Conservation (phyloP, 2,113 vertebrate genomes). For the Anolis carolinensis region DNA sequence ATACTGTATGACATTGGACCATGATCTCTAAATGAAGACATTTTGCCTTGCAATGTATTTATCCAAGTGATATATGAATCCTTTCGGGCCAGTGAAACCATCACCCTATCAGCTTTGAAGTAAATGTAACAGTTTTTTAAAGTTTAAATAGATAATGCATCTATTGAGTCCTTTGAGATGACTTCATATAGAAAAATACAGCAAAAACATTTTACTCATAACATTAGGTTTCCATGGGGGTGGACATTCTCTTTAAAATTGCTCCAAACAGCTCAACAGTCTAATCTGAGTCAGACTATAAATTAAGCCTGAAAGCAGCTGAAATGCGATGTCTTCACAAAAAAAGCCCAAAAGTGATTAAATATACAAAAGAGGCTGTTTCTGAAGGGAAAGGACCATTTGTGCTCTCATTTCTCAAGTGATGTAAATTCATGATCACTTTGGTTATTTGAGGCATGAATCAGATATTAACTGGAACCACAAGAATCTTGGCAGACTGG, state of each 20-base stretch:
- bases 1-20: not conserved
- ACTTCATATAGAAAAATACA: constrained; percentile 27
- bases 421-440: not conserved
- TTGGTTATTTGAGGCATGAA: not conserved
- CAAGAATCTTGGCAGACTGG: not conserved
- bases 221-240: constrained; percentile 10
- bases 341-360: not conserved
- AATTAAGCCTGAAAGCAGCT: not conserved
- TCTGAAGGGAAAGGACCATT: not conserved
- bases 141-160: not conserved
- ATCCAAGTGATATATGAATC: constrained; percentile 2
- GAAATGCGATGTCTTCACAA: not conserved
- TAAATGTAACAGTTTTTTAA: constrained; percentile 25
- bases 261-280: constrained; percentile 42
- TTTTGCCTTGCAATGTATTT: constrained; percentile 26
- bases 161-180: constrained; percentile 26
- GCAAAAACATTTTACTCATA: constrained; percentile 43
- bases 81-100: constrained; percentile 1
- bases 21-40: not conserved
- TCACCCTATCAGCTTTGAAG: constrained; percentile 10
- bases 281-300: constrained; percentile 40
- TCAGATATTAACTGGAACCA: not conserved
- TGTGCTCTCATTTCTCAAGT: not conserved
- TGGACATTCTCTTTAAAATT: constrained; percentile 45
- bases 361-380: constrained; percentile 1